These are phyloP conservation scores for Perodicticus potto DNA, from an alignment of 2,797 vertebrate species.

Conservation along the genomic window DNA sequence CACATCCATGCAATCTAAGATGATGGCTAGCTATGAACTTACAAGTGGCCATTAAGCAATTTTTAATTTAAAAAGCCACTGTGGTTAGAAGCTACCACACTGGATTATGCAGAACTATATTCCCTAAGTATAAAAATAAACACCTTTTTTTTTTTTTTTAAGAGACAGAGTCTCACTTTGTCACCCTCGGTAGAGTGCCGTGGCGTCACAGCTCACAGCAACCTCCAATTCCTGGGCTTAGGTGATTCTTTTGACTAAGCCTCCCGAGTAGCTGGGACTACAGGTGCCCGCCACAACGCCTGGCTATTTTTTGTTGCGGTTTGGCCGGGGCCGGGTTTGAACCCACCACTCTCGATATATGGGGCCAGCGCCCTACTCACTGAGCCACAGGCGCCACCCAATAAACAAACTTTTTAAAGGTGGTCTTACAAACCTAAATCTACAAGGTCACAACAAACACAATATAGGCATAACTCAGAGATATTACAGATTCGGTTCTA, in stretches of 20 bases:
- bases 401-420: slow-evolving; percentile 10
- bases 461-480: background rate
- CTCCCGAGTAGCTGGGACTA: no score
- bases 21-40: background rate
- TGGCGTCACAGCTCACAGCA: no score
- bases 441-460: slow-evolving; percentile 18
- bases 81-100: background rate
- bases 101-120: background rate
- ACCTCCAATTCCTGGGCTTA: no score
- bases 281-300: no score
- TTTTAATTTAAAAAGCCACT: slow-evolving; percentile 29
- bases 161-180: no score
- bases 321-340: no score
- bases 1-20: background rate
- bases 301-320: no score
- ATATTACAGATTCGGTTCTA: background rate
- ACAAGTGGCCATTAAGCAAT: background rate
- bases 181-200: no score
- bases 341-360: no score
- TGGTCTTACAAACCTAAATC: slow-evolving; percentile 28
- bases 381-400: background rate
- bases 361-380: no score
- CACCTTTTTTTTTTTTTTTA: background rate
- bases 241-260: no score
- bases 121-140: background rate